Evolutionary conservation across 1,140 invertebrate genomes (phyloP), one percentile per base, ranked within the genome.

Genomic region (Atta texana): DNA sequence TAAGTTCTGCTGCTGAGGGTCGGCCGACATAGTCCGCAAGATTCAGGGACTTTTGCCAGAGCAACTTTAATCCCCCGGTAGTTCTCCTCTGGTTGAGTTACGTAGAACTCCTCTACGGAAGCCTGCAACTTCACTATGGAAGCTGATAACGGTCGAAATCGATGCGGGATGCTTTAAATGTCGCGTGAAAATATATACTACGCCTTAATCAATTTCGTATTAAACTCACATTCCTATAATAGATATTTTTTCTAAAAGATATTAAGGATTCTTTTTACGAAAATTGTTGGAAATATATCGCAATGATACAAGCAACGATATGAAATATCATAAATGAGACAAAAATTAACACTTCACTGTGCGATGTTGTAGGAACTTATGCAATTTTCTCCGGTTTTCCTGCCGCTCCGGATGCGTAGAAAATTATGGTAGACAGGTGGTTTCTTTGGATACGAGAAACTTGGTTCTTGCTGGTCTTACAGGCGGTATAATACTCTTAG

Each of bases 11-110:
- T 92, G 91, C 91, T 90, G 89, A 93, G 91, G 92, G 87, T 91
- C 90, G 92, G 88, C 92, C 92, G 88, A 91, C 89, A 91, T 87
- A 90, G 90, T 89, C 86, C 91, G 87, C 91, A 94, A 94, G 93
- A 95, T 94, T 94, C 94, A 94, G 92, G 91, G 93, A 94, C 93
- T 93, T 93, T 93, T 93, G 93, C 93, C 92, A 93, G 93, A 92
- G 92, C 90, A 92, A 94, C 92, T 94, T 92, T 94, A 94, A 94
- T 94, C 93, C 93, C 90, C 84, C 89, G 92, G 89, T 92, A 93
- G 92, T 93, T 93, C 91, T 71, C 88, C 88, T 86, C 87, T 89
- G 84, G 86, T 91, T 93, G 88, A 94, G 88, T 90, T 93, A 93
- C 89, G 88, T 86, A 86, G 89, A 93, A 85, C 90, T 90, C 91